phyloP scores from a whole-genome alignment of 2,888 invertebrate genomes.

The Orthosia gracilis region DNA sequence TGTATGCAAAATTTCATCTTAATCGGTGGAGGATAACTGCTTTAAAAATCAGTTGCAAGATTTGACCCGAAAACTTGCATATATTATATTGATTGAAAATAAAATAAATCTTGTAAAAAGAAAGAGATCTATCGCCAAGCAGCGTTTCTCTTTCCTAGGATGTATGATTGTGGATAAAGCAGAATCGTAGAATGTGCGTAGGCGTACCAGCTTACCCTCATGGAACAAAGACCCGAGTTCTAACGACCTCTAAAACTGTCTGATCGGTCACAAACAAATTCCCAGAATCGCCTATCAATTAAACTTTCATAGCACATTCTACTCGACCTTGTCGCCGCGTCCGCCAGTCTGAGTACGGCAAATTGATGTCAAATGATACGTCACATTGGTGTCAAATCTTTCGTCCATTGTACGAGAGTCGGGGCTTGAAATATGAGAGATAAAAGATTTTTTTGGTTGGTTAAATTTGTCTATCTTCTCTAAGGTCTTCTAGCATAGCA shows the following conservation, averaged over 20 bases:
- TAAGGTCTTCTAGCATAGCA: background rate
- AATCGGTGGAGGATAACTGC: no score
- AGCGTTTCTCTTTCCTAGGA: background rate
- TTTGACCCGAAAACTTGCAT: no score
- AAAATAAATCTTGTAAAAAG: no score
- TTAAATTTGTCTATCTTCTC: background rate
- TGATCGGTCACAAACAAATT: slow-evolving; percentile 22
- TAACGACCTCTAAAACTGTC: background rate
- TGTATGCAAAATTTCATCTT: no score
- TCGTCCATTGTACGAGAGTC: slow-evolving; percentile 20
- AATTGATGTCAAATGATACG: slow-evolving; percentile 65
- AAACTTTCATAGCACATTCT: slow-evolving; percentile 34
- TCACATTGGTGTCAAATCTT: slow-evolving; percentile 60
- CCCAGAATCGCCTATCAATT: slow-evolving; percentile 27
- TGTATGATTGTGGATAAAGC: background rate
- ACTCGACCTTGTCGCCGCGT: slow-evolving; percentile 39
- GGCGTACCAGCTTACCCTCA: no score
- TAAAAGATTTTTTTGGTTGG: background rate
- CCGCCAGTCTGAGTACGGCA: slow-evolving; percentile 16
- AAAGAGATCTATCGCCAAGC: background rate
- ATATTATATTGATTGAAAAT: no score
- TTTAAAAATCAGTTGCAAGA: no score
- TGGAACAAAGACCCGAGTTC: background rate
- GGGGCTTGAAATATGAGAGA: background rate
- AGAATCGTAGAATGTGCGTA: background rate